Base-by-base conservation (phyloP, 2,797 vertebrate genomes). In the Lacerta agilis region DNA sequence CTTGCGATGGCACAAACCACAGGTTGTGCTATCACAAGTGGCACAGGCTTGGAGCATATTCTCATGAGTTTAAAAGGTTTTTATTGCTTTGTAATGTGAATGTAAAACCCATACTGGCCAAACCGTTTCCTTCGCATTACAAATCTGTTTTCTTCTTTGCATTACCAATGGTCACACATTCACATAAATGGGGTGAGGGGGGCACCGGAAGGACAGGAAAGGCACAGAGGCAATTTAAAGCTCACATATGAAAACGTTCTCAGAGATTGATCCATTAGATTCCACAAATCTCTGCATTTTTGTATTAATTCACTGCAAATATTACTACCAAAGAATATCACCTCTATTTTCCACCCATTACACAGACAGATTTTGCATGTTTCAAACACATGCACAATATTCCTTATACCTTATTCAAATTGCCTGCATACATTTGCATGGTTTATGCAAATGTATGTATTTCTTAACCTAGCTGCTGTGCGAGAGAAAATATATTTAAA, bases 361-460 rank as follows among this genome's bases (percentile, higher is more conserved):
- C 41, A 89, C 33, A 33, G 71, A 33, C 78, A 77, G 13, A 41
- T 82, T 86, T 89, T 76, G 83, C 43, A 76, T 77, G 83, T 89
- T 86, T 86, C 83, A 86, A 85, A 83, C 58, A 85, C 77, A 89
- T 81, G 66, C 43, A 81, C 67, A 76, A 82, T 85, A 88, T 85
- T 69, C 72, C 43, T 77, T 76, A 76, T 81, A 81, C 83, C 71
- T 89, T 81, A 85, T 89, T 89, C 88, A 89, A 89, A 81, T 89
- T 85, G 43, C 25, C 78, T 85, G 78, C 69, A 81, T 89, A 89
- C 18, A 89, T 89, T 89, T 89, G 83, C 88, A 89, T 82, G 83
- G 27, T 69, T 80, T 89, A 89, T 89, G 78, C 45, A 89, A 79
- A 89, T 89, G 45, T 85, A 73, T 75, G 41, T 85, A 85, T 83